These are phyloP conservation scores for Falcaria lacertinaria DNA, from an alignment of 2,888 invertebrate species.

Conservation along the genomic window DNA sequence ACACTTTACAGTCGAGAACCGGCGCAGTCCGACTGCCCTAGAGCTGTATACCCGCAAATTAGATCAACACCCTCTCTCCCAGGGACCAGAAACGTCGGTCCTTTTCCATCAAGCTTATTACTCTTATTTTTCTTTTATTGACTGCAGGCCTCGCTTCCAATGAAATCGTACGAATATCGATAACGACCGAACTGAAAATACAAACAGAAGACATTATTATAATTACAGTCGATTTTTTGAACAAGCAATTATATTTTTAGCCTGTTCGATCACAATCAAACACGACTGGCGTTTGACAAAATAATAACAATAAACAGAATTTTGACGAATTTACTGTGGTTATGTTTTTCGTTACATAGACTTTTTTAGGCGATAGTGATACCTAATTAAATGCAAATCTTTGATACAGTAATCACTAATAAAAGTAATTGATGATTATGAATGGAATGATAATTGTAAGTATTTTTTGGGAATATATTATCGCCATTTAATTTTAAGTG, in stretches of 20 bases:
- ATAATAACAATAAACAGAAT: slow-evolving; percentile 33
- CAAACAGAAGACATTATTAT: slow-evolving; percentile 23
- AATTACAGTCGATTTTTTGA: slow-evolving; percentile 16
- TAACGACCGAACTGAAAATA: slow-evolving; percentile 22
- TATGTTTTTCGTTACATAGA: slow-evolving; percentile 19
- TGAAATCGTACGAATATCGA: slow-evolving; percentile 30
- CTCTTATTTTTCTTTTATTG: slow-evolving; percentile 50
- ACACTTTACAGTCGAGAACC: neutral
- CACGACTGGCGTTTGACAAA: slow-evolving; percentile 27
- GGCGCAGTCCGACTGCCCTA: neutral
- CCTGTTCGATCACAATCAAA: slow-evolving; percentile 29
- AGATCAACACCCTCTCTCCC: slow-evolving; percentile 43
- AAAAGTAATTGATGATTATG: too few relatives aligned
- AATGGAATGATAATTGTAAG: too few relatives aligned
- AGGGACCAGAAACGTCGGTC: slow-evolving; percentile 36
- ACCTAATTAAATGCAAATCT: too few relatives aligned
- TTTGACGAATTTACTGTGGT: slow-evolving; percentile 18
- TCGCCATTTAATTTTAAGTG: too few relatives aligned
- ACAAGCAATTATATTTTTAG: slow-evolving; percentile 33
- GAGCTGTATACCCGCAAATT: slow-evolving; percentile 34
- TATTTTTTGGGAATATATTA: neutral
- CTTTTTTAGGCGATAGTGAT: too few relatives aligned
- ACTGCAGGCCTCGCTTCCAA: slow-evolving; percentile 22
- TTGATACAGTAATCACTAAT: too few relatives aligned
- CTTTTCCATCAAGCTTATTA: slow-evolving; percentile 46